Conservation (phyloP, 2,113 vertebrate species). For the Columbina picui region DNA sequence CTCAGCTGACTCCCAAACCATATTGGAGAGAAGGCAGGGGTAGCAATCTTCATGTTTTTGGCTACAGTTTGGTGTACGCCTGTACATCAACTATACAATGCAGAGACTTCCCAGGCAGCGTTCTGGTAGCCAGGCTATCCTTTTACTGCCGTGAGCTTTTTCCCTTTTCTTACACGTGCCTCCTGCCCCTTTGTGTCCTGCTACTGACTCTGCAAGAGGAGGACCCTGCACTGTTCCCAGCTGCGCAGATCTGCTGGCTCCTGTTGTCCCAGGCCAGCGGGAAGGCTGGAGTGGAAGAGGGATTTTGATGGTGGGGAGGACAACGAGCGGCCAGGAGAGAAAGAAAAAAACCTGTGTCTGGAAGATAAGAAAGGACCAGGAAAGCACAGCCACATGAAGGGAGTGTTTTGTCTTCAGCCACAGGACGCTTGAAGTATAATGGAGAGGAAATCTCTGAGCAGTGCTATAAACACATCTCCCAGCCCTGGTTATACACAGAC, state of each 20-base stretch:
- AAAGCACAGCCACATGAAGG: not conserved
- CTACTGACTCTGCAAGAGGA: not conserved
- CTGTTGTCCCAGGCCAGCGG: not conserved
- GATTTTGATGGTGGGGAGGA: not conserved
- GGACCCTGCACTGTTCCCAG: not conserved
- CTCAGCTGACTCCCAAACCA: not conserved
- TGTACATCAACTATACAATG: not conserved
- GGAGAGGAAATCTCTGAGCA: constrained; percentile 34
- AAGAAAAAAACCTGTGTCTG: not conserved
- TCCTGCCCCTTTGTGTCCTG: not conserved
- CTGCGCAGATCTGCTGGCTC: not conserved
- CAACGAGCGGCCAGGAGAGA: not conserved
- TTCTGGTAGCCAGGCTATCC: not conserved
- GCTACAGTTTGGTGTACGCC: not conserved
- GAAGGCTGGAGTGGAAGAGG: not conserved
- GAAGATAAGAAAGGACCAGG: not conserved
- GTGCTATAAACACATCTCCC: constrained; percentile 16
- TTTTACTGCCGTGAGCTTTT: not conserved
- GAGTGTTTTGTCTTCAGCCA: not conserved
- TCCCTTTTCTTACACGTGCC: not conserved
- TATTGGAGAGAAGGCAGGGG: not conserved
- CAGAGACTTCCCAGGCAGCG: not conserved
- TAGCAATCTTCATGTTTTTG: not conserved
- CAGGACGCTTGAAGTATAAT: not conserved
- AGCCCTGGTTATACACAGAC: constrained; percentile 14